Base-by-base conservation (phyloP, 2,797 vertebrate genomes). In the Fistularia commersonii region DNA sequence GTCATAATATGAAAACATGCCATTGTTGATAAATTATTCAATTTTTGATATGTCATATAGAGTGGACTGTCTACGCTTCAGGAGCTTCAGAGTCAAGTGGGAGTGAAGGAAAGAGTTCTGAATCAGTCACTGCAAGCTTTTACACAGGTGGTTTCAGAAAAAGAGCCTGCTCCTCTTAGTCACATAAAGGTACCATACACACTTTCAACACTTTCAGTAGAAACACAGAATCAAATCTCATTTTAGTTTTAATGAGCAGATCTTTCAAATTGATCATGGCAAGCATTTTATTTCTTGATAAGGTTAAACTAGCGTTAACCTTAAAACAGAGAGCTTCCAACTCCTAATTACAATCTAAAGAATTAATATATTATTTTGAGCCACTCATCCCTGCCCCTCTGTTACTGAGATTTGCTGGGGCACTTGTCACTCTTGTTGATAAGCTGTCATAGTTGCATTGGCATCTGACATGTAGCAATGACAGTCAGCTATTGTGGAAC, bases 101-200 rank as follows among this genome's bases (percentile, higher is more conserved):
- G 64, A 52, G 78, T 92, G 71, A 95, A 95, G 77, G 89, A 93
- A 42, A 84, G 69, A 54, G 81, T 98, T 51, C 56, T 97, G 15
- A 78, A 81, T 69, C 89, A 93, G 66, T 92, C 93, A 9, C 85
- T 91, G 45, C 83, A 69, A 67, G 89, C 87, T 44, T 87, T 99
- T 10, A 67, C 79, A 54, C 86, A 91, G 39, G 73, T 89, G 37
- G 64, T 90, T 45, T 89, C 90, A 53, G 90, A 65, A 59, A 85
- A 81, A 59, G 64, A 87, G 32, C 64, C 83, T 50, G 7, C 66
- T 45, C 33, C 23, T 23, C 23, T 23, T 23, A 4, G 23, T 88
- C 9, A 82, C 86, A 33, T 72, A 35, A 7, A 96, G 95, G 95
- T 95, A 92, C 8, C 14, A 4, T 23, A 23, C 23, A 23, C 23